A percentile compares a stretch with the other conserved stretches of the same genome.
Conservation (phyloP, 2,797 vertebrate genomes). For the Rhabdophis nuchalis region DNA sequence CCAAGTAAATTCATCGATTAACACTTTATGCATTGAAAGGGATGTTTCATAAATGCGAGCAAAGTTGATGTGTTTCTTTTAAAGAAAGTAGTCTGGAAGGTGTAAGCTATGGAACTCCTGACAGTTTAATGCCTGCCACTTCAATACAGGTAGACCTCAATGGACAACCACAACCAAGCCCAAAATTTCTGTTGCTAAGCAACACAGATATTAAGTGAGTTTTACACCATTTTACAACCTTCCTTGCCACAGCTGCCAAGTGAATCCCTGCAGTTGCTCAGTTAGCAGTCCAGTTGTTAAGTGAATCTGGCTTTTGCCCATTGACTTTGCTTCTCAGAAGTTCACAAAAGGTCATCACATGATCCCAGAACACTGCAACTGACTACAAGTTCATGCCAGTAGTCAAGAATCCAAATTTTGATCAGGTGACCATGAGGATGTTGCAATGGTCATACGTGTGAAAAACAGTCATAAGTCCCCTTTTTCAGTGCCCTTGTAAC, state of each 20-base stretch:
- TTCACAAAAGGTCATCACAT: background rate
- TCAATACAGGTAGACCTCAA: background rate
- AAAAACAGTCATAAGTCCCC: background rate
- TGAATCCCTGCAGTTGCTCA: background rate
- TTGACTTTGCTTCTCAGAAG: background rate
- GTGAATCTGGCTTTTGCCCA: background rate
- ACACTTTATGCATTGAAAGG: constrained; percentile 46
- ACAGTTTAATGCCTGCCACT: background rate
- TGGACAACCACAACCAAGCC: background rate
- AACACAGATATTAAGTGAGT: background rate
- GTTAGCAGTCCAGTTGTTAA: background rate
- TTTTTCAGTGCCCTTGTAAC: background rate
- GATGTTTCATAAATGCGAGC: constrained; percentile 40
- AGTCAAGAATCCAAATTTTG: background rate
- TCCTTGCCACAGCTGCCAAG: background rate
- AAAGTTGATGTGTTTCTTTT: constrained; percentile 2
- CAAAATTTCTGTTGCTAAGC: background rate
- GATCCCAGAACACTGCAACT: background rate
- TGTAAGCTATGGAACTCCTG: background rate
- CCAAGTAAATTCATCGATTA: constrained; percentile 62
- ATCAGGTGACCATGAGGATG: background rate
- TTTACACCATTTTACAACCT: background rate
- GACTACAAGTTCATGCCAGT: background rate
- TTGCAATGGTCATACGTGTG: background rate
- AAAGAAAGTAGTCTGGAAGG: background rate